A percentile compares a stretch with the other conserved stretches of the same genome.
phyloP scores from a whole-genome alignment of 1,140 invertebrate species.

The Philotrypesis tridentata region DNA sequence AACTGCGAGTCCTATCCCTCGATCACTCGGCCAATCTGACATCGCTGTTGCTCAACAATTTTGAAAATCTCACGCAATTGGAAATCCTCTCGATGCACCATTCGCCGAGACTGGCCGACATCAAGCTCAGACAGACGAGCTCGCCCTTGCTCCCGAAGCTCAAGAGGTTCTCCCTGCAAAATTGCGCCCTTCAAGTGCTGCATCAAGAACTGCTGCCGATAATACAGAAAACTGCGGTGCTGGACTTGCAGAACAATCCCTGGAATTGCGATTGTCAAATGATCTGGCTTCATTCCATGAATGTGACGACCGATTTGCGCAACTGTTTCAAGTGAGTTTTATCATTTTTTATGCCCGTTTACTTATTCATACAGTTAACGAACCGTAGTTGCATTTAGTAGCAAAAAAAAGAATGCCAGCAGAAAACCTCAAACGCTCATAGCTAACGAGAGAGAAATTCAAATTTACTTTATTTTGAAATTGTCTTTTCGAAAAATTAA shows the following conservation, averaged over 20 bases:
- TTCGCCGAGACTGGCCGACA: slow-evolving; percentile 55
- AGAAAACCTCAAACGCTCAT: too few species aligned
- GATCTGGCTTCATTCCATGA: slow-evolving; percentile 65
- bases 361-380: too few species aligned
- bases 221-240: slow-evolving; percentile 60
- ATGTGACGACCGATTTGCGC: slow-evolving; percentile 58
- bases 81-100: slow-evolving; percentile 60
- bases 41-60: slow-evolving; percentile 63
- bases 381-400: too few species aligned
- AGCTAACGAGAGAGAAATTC: too few species aligned
- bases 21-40: slow-evolving; percentile 65
- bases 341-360: too few species aligned
- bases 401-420: too few species aligned
- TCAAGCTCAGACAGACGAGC: slow-evolving; percentile 58
- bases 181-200: slow-evolving; percentile 60
- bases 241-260: slow-evolving; percentile 69
- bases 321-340: slow-evolving; percentile 65
- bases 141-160: slow-evolving; percentile 60
- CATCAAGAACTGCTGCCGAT: slow-evolving; percentile 59
- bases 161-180: slow-evolving; percentile 60
- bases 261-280: slow-evolving; percentile 71
- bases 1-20: slow-evolving; percentile 58
- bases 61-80: slow-evolving; percentile 65
- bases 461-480: too few species aligned
- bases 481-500: too few species aligned